Conservation (phyloP, 2,888 invertebrate genomes). For the Cheilosia variabilis region DNA sequence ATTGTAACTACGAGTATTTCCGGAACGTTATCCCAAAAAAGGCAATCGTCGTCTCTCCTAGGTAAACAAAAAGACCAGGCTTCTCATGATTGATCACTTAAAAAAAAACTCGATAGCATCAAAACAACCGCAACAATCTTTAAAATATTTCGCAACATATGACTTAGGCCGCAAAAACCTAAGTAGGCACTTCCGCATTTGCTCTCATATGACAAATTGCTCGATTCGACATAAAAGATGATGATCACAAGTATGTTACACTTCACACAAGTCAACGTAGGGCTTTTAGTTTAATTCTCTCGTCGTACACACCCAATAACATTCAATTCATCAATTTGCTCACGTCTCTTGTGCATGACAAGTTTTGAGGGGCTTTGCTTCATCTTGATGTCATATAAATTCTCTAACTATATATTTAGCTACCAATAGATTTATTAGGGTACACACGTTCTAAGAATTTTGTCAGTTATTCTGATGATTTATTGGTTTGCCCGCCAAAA, state of each 20-base stretch:
- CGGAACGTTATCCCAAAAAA: too few species aligned
- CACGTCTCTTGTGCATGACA: conserved; percentile 29
- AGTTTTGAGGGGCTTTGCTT: not conserved
- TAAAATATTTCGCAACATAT: too few species aligned
- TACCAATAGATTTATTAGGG: not conserved
- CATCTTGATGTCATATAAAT: not conserved
- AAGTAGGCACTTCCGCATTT: conserved; percentile 28
- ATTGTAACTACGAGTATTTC: too few species aligned
- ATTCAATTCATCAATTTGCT: conserved; percentile 27
- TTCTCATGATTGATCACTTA: too few species aligned
- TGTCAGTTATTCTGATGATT: conserved; percentile 13
- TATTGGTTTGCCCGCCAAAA: not conserved
- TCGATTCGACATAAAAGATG: not conserved
- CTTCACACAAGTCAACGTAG: not conserved
- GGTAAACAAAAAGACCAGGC: too few species aligned
- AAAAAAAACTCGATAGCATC: too few species aligned
- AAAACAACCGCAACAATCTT: too few species aligned
- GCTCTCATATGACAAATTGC: not conserved
- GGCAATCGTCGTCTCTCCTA: too few species aligned
- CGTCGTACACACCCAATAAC: conserved; percentile 19
- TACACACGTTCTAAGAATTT: not conserved
- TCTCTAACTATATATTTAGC: not conserved
- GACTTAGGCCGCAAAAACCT: too few species aligned
- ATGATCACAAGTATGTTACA: not conserved
- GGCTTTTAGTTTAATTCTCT: not conserved